Percentiles rank a stretch among this genome's conserved stretches.
These are phyloP conservation scores for Noctilio leporinus DNA, from an alignment of 2,113 vertebrate genomes.

Conservation along the genomic window DNA sequence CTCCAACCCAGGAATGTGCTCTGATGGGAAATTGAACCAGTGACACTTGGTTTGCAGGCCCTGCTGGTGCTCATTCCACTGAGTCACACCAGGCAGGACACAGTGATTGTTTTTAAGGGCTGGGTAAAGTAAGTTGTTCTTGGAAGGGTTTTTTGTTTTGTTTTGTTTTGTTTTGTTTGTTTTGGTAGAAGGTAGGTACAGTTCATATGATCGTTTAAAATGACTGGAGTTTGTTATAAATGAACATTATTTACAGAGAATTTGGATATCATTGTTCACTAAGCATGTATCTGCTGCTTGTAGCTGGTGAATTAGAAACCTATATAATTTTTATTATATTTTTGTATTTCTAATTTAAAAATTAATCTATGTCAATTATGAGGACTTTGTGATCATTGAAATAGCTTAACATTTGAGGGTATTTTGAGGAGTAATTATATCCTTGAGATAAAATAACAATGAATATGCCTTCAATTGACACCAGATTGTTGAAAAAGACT, in stretches of 20 bases:
- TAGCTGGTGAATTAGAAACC: neutral
- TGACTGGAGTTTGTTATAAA: neutral
- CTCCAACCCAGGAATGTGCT: too few relatives aligned
- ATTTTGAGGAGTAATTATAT: neutral
- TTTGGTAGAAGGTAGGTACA: neutral
- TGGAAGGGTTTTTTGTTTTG: neutral
- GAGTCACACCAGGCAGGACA: too few relatives aligned
- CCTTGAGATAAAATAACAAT: neutral
- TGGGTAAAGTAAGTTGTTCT: neutral
- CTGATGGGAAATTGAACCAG: too few relatives aligned
- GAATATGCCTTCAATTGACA: neutral
- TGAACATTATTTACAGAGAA: neutral
- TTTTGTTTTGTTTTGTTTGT: too few relatives aligned
- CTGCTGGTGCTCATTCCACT: too few relatives aligned
- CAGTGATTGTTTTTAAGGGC: neutral
- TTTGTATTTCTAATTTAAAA: constrained; percentile 18
- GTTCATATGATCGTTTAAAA: neutral
- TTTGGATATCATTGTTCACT: neutral
- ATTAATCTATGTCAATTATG: neutral
- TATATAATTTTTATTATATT: neutral
- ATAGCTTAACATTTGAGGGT: neutral
- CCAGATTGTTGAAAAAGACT: neutral
- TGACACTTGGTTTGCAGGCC: too few relatives aligned
- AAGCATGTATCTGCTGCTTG: neutral
- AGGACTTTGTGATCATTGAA: neutral